These are phyloP conservation scores for Shinisaurus crocodilurus DNA, from an alignment of 2,113 vertebrate genomes.

Conservation along the genomic window DNA sequence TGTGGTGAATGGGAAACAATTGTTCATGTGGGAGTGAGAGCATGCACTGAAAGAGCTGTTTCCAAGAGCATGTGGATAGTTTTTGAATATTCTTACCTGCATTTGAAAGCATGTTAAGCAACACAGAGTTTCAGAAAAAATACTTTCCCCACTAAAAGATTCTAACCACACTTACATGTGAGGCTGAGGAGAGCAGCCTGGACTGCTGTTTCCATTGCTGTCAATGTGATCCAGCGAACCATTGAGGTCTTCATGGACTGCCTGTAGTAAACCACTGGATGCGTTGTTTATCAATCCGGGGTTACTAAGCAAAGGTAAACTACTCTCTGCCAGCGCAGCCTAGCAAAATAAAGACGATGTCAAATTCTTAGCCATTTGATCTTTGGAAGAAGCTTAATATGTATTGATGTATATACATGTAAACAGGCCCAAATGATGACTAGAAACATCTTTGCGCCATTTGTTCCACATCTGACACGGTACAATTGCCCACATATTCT, in stretches of 20 bases:
- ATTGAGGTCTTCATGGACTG: slow-evolving; percentile 93
- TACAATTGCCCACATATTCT: slow-evolving; percentile 27
- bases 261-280: slow-evolving; percentile 91
- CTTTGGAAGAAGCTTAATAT: slow-evolving; percentile 1
- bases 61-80: background rate
- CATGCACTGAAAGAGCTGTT: background rate
- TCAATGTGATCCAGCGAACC: slow-evolving; percentile 96
- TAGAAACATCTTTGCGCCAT: slow-evolving; percentile 7
- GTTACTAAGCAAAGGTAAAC: slow-evolving; percentile 95
- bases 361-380: slow-evolving; percentile 29
- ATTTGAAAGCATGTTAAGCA: slow-evolving; percentile 55
- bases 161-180: slow-evolving; percentile 90
- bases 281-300: slow-evolving; percentile 94
- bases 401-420: background rate
- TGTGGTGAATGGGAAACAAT: slow-evolving; percentile 4
- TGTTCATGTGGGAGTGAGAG: background rate
- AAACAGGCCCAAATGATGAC: background rate
- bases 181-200: slow-evolving; percentile 93
- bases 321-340: slow-evolving; percentile 98
- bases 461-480: slow-evolving; percentile 23
- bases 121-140: slow-evolving; percentile 34
- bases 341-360: slow-evolving; percentile 69
- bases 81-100: slow-evolving; percentile 46
- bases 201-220: slow-evolving; percentile 97
- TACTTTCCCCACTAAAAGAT: slow-evolving; percentile 36